Base-by-base conservation (phyloP, 2,113 vertebrate genomes). In the Phaethon lepturus region DNA sequence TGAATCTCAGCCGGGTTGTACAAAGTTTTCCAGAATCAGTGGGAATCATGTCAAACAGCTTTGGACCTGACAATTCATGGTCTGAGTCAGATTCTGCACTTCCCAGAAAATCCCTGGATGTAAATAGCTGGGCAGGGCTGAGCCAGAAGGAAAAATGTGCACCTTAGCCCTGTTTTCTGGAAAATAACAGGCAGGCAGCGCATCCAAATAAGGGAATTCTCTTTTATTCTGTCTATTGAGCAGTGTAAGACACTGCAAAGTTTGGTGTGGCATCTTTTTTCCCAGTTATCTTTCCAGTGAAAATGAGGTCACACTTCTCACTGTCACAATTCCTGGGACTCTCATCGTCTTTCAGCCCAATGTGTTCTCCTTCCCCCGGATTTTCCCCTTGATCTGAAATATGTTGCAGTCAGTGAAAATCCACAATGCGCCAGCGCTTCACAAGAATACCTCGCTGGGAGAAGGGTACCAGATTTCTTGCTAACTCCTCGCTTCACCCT, bases 391-490 rank as follows among this genome's bases (percentile, higher is more conserved):
- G 47, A 80, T 88, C 63, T 91, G 55, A 74, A 95, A 74, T 2
- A 35, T n/a, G n/a, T 76, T 59, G 63, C 63, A 94, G 44, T 92
- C 63, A 62, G 67, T 59, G 66, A 66, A 85, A 82, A 90, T 49
- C 69, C 33, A 50, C 3, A 0, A 31, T 24, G 83, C 63, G 1
- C 69, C 89, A 92, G 91, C 2, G 0, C 40, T 72, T 72, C 5
- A 1, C 38, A 92, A 80, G 74, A 88, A 96, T 90, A 84, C 19
- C 84, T 89, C 0, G 1, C 81, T 77, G 80, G n/a, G 89, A 95
- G 88, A 91, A 95, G 74, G 92, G 84, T 74, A 96, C 66, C 94
- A 97, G 93, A 96, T 96, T 95, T 95, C 81, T 91, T 93, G 84
- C 71, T 91, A 94, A 87, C 89, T 95, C 88, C 73, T 93, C 74